Evolutionary conservation across 2,888 invertebrate species (phyloP).

Genomic region (Limnephilus marmoratus): DNA sequence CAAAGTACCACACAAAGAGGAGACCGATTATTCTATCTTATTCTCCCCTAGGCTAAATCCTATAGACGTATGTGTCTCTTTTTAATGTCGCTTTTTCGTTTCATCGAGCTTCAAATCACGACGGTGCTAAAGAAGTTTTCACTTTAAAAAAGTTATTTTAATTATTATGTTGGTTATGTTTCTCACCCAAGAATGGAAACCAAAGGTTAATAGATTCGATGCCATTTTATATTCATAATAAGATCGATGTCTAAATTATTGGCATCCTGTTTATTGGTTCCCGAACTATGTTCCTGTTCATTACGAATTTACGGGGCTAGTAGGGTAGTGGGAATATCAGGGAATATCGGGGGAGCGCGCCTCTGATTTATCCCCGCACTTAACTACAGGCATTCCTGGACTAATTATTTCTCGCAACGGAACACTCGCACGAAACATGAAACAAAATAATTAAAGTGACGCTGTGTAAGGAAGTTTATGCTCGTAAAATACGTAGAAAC

Average conservation of each 20-base stretch:
- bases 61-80: too few relatives aligned
- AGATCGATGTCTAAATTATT: background rate
- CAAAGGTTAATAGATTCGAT: background rate
- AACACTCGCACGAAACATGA: constrained; percentile 16
- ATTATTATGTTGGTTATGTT: background rate
- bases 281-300: background rate
- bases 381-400: constrained; percentile 16
- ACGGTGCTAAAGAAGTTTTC: too few relatives aligned
- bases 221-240: background rate
- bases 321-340: background rate
- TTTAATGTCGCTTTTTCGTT: too few relatives aligned
- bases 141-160: too few relatives aligned
- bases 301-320: background rate
- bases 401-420: constrained; percentile 13
- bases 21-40: too few relatives aligned
- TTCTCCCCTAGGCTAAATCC: too few relatives aligned
- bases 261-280: background rate
- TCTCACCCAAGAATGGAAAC: background rate
- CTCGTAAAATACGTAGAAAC: background rate
- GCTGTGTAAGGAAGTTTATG: constrained; percentile 16
- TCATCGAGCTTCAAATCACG: too few relatives aligned
- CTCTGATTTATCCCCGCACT: background rate
- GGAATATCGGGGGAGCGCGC: background rate
- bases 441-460: constrained; percentile 36
- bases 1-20: too few relatives aligned